Evolutionary conservation across 2,888 invertebrate species (phyloP), one percentile per base, ranked within the genome.

Genomic region (Megastigmus dorsalis): DNA sequence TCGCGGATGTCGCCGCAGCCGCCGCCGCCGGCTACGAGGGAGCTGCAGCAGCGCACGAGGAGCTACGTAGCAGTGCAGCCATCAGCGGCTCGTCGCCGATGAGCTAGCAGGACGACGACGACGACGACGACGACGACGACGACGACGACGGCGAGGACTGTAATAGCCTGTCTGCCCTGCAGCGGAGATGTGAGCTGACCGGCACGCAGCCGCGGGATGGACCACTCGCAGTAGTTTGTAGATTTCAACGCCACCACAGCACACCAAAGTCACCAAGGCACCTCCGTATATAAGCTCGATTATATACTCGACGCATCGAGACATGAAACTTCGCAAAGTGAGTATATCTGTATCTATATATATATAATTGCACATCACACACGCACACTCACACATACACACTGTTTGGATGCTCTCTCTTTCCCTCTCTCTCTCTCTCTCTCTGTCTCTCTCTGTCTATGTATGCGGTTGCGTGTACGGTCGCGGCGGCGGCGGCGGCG

Each of bases 201-300:
- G 82, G 77, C 82, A 76, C n/a, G 82, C 26, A 82, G 82, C 77
- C 82, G 76, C n/a, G 79, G 77, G 74, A 83, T 79, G 79, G 80
- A 81, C 81, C n/a, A 77, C 82, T 81, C 45, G n/a, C 80, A 82
- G 87, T 87, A 88, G 87, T 87, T 88, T 86, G 87, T 87, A 88
- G 87, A n/a, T n/a, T n/a, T n/a, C n/a, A n/a, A 36, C 36, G 18
- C 41, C 10, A 23, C 23, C 57, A 38, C 57, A 59, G 50, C 65
- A 30, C 57, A 36, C 65, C 48, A 18, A 50, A 57, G 57, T 41
- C 60, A 26, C 26, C 36, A 45, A 52, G 62, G 23, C 59, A n/a
- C n/a, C n/a, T n/a, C n/a, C n/a, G n/a, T n/a, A n/a, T n/a, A n/a
- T n/a, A n/a, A n/a, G n/a, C n/a, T n/a, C n/a, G n/a, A n/a, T n/a